Base-by-base conservation (phyloP, 1,140 invertebrate genomes). In the Pseudobourletiella spinata region DNA sequence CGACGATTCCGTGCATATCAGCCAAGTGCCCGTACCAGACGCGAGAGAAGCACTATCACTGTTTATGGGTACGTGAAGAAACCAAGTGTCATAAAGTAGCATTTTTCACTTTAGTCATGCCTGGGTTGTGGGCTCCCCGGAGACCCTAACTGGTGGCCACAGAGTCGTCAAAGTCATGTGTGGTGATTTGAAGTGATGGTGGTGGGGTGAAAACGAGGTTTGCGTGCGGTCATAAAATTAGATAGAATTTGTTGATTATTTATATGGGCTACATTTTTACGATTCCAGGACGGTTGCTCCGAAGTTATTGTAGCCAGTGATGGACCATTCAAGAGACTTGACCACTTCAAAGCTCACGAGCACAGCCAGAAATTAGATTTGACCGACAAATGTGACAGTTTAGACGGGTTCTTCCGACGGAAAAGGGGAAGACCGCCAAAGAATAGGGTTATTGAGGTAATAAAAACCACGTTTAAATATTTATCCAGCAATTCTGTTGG, bases 341-440 rank as follows among this genome's bases (percentile, higher is more conserved):
- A 96, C 67, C 92, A 96, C 74, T 91, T 91, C 73, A 86, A 89
- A 67, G 88, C 89, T 68, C 92, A 95, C 72, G 89, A 88, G 70
- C 82, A 80, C 70, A 78, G 79, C 15, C 76, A 77, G 24, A 79
- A 80, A 66, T 74, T 82, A 64, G 82, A 67, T 20, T 52, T 67
- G 76, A 61, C 72, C 80, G 44, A 77, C 78, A 73, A 79, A 76
- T 67, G 76, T 52, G 50, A 66, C 35, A 64, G 44, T 55, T 32
- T 61, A 46, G 88, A 91, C 73, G 86, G 87, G 16, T 87, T 91
- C 83, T 93, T 94, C 72, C 87, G 89, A 74, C 79, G 90, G 63
- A 95, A 95, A 72, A 79, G 91, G 28, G 91, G 91, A 60, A 79
- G 91, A 57, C 91, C 91, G 20, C 91, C 91, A 15, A 95, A 95